phyloP scores from a whole-genome alignment of 2,888 invertebrate genomes.

The Phengaris alcon region DNA sequence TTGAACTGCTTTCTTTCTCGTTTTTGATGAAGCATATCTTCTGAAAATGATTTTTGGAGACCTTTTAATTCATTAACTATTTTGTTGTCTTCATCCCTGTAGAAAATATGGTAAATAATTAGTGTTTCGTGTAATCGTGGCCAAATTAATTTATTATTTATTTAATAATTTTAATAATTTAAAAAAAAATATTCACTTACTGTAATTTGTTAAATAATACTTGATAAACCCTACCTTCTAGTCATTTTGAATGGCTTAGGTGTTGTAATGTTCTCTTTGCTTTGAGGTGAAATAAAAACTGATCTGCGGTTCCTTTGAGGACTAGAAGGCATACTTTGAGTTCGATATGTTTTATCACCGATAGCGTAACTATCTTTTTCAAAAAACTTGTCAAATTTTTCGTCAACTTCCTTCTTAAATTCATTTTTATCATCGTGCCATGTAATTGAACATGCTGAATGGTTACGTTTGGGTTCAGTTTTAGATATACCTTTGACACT shows the following conservation, averaged over 20 bases:
- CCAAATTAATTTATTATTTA: no score
- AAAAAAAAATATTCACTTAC: no score
- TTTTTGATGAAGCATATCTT: slow-evolving; percentile 68
- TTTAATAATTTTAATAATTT: no score
- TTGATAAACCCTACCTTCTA: slow-evolving; percentile 71
- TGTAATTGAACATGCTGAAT: slow-evolving; percentile 72
- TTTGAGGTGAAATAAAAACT: slow-evolving; percentile 49
- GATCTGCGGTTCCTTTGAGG: slow-evolving; percentile 66
- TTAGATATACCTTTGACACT: slow-evolving; percentile 47
- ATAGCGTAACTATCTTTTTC: slow-evolving; percentile 49
- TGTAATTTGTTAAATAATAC: not conserved
- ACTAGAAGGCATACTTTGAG: slow-evolving; percentile 80
- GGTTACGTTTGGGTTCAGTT: slow-evolving; percentile 59
- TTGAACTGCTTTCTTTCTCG: slow-evolving; percentile 76
- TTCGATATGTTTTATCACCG: slow-evolving; percentile 59
- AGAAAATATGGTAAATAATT: slow-evolving; percentile 37
- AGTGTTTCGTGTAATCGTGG: not conserved
- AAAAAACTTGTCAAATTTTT: slow-evolving; percentile 66
- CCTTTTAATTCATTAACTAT: slow-evolving; percentile 73
- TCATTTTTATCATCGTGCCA: slow-evolving; percentile 68
- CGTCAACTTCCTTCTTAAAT: slow-evolving; percentile 57
- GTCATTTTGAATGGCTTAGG: slow-evolving; percentile 86
- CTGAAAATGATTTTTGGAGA: slow-evolving; percentile 70
- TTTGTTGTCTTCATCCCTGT: slow-evolving; percentile 83
- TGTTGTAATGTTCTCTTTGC: slow-evolving; percentile 71